Evolutionary conservation across 2,888 invertebrate genomes (phyloP).

Genomic region (Lomographa bimaculata): DNA sequence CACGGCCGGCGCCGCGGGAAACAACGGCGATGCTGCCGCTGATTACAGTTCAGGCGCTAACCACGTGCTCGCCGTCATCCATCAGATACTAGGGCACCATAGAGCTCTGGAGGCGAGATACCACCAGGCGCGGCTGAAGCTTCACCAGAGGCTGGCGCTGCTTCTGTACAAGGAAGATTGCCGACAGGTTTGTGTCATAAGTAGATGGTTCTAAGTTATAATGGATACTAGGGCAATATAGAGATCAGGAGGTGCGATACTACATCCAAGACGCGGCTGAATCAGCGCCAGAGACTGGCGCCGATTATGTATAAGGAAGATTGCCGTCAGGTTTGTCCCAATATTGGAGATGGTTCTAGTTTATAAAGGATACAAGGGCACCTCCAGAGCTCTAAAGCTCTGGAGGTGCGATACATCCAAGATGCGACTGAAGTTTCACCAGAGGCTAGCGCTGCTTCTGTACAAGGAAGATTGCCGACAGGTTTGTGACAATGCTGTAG

Average conservation of each 20-base stretch:
- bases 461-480: conserved; percentile 99
- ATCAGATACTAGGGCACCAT: conserved; percentile 98
- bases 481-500: too few species aligned
- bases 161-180: conserved; percentile 98
- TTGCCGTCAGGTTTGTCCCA: too few species aligned
- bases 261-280: too few species aligned
- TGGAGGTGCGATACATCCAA: conserved; percentile 98
- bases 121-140: conserved; percentile 96
- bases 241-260: too few species aligned
- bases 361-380: conserved; percentile 97
- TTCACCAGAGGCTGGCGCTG: conserved; percentile 96
- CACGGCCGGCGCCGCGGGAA: conserved; percentile 82
- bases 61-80: conserved; percentile 97
- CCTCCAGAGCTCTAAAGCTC: conserved; percentile 94
- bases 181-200: conserved; percentile 90
- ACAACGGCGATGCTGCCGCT: conserved; percentile 93
- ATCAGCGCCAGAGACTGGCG: too few species aligned
- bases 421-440: conserved; percentile 97
- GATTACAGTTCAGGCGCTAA: conserved; percentile 98
- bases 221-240: too few species aligned
- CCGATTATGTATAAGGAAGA: too few species aligned
- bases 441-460: conserved; percentile 93
- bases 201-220: too few species aligned
- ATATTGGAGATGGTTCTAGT: too few species aligned
- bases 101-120: conserved; percentile 96